A percentile compares a stretch with the other conserved stretches of the same genome.
phyloP scores from a whole-genome alignment of 2,113 vertebrate genomes.

The rat (Rattus norvegicus) region GRCr8 NC_086022.1:7443001-7443500 shows the following conservation, averaged over 20 bases:
- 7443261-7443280: not conserved
- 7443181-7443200: not conserved
- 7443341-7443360: too few species aligned
- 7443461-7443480: not conserved
- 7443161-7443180: not conserved
- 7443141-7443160: not conserved
- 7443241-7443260: not conserved
- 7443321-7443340: not conserved
- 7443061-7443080: not conserved
- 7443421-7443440: too few species aligned
- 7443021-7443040: not conserved
- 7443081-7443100: not conserved
- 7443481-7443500: not conserved
- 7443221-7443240: not conserved
- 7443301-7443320: not conserved
- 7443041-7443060: not conserved
- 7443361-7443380: not conserved
- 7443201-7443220: not conserved
- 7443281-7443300: not conserved
- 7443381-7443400: not conserved
- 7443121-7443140: not conserved
- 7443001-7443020: too few species aligned
- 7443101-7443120: not conserved
- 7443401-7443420: not conserved
- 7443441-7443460: too few species aligned